These are phyloP conservation scores for Drosophila formosana DNA, from an alignment of 2,888 invertebrate genomes.

Conservation along the genomic window DNA sequence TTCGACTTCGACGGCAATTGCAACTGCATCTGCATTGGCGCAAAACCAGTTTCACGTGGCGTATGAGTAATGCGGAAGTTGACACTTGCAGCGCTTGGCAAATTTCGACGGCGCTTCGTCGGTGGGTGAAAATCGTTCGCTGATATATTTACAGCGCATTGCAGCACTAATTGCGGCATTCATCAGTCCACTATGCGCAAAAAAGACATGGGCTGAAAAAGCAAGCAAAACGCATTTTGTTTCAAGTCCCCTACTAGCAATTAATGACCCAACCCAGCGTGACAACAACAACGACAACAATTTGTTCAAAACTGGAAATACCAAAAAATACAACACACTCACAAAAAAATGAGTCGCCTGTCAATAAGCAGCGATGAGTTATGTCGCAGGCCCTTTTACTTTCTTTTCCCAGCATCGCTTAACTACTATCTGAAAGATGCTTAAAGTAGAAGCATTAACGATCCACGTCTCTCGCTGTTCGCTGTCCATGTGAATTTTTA, in stretches of 20 bases:
- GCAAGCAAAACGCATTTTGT: slow-evolving; percentile 48
- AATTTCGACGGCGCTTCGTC: background rate
- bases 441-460: slow-evolving; percentile 51
- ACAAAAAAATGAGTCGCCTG: slow-evolving; percentile 39
- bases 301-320: slow-evolving; percentile 23
- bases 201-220: slow-evolving; percentile 29
- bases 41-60: slow-evolving; percentile 63
- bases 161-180: slow-evolving; percentile 64
- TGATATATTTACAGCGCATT: slow-evolving; percentile 69
- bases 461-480: slow-evolving; percentile 13
- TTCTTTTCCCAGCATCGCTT: slow-evolving; percentile 61
- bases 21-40: slow-evolving; percentile 10
- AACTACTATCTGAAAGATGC: slow-evolving; percentile 27
- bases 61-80: slow-evolving; percentile 80
- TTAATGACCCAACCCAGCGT: slow-evolving; percentile 48
- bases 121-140: slow-evolving; percentile 71
- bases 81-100: slow-evolving; percentile 68
- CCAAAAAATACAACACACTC: slow-evolving; percentile 8
- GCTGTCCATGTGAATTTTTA: slow-evolving; percentile 45
- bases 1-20: slow-evolving; percentile 15
- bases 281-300: slow-evolving; percentile 29
- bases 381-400: slow-evolving; percentile 74
- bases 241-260: slow-evolving; percentile 23
- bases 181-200: slow-evolving; percentile 30
- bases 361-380: slow-evolving; percentile 72